A percentile compares a stretch with the other conserved stretches of the same genome.
These are phyloP conservation scores for Crocidura indochinensis DNA, from an alignment of 2,797 vertebrate species.

Conservation along the genomic window DNA sequence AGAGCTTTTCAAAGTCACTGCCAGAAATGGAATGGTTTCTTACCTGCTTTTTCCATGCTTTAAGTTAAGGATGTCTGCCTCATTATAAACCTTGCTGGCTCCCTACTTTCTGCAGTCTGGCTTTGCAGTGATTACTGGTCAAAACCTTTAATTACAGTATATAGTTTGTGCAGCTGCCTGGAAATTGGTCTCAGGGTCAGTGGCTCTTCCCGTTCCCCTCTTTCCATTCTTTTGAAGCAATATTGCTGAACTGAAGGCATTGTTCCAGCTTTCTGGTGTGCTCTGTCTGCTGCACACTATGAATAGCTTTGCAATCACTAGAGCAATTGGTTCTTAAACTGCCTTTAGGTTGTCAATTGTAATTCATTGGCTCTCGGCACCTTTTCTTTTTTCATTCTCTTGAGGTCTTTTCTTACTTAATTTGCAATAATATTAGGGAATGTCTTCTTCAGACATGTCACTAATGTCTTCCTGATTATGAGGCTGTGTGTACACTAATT, in stretches of 20 bases:
- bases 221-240: slow-evolving; percentile 78
- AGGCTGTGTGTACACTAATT: not conserved
- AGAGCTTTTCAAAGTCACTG: slow-evolving; percentile 50
- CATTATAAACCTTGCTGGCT: slow-evolving; percentile 67
- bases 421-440: slow-evolving; percentile 77
- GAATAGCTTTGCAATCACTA: slow-evolving; percentile 59
- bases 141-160: slow-evolving; percentile 81
- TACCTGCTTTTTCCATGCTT: slow-evolving; percentile 73
- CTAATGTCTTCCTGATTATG: slow-evolving; percentile 57
- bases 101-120: slow-evolving; percentile 73
- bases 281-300: slow-evolving; percentile 54
- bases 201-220: slow-evolving; percentile 69
- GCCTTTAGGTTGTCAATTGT: slow-evolving; percentile 75
- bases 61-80: slow-evolving; percentile 64
- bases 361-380: slow-evolving; percentile 74
- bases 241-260: slow-evolving; percentile 83
- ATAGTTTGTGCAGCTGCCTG: slow-evolving; percentile 78
- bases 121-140: slow-evolving; percentile 56
- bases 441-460: slow-evolving; percentile 76
- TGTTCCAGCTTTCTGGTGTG: slow-evolving; percentile 74
- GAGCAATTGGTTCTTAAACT: slow-evolving; percentile 72
- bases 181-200: slow-evolving; percentile 74
- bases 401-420: slow-evolving; percentile 74
- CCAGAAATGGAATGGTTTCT: slow-evolving; percentile 54
- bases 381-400: slow-evolving; percentile 76